Evolutionary conservation across 2,113 vertebrate genomes (phyloP).

Genomic region (Naja naja): DNA sequence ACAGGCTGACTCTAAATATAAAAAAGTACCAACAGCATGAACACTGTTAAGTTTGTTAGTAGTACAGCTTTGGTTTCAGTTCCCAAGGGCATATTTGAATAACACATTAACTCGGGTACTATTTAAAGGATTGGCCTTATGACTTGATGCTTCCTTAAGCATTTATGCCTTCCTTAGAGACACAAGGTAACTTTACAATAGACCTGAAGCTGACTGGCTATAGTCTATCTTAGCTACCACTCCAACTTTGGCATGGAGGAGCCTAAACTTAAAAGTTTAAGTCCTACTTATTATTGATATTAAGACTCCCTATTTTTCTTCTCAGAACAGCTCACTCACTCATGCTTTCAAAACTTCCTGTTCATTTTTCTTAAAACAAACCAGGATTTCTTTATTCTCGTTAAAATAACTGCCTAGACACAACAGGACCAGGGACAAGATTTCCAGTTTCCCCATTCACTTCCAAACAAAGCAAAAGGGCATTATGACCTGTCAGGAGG

Average conservation of each 20-base stretch:
- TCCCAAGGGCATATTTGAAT: conserved; percentile 43
- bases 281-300: not conserved
- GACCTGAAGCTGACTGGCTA: not conserved
- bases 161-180: conserved; percentile 54
- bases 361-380: conserved; percentile 31
- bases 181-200: conserved; percentile 1
- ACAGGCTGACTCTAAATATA: not conserved
- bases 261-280: conserved; percentile 14
- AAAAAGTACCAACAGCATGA: conserved; percentile 10
- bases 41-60: conserved; percentile 34
- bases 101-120: conserved; percentile 46
- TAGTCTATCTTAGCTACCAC: not conserved
- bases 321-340: conserved; percentile 16
- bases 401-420: conserved; percentile 31
- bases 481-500: conserved; percentile 23
- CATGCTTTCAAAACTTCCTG: conserved; percentile 25
- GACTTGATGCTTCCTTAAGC: conserved; percentile 2
- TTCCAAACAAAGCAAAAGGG: conserved; percentile 26
- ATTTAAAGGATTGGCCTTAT: conserved; percentile 25
- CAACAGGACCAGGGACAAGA: conserved; percentile 40
- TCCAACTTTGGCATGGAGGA: conserved; percentile 29
- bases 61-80: conserved; percentile 71
- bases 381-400: conserved; percentile 45
- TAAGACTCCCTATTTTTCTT: not conserved
- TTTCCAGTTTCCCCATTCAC: conserved; percentile 17